A percentile compares a stretch with the other conserved stretches of the same genome.
Evolutionary conservation across 1,140 invertebrate species (phyloP).

Genomic region (Calephelis nemesis): DNA sequence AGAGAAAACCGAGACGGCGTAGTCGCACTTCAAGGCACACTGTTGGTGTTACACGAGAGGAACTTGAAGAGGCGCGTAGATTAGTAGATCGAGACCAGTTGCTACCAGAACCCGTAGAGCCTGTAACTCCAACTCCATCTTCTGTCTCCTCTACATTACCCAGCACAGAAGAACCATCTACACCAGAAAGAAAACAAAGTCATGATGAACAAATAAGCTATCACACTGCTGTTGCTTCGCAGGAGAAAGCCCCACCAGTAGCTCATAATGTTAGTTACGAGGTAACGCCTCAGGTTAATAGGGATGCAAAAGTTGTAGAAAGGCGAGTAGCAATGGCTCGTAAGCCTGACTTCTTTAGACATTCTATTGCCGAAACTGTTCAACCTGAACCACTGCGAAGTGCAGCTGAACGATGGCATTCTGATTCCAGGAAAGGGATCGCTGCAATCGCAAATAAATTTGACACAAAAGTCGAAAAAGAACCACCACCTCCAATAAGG

Average conservation of each 20-base stretch:
- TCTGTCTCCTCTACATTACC: conserved; percentile 30
- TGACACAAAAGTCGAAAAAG: conserved; percentile 48
- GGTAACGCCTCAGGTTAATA: conserved; percentile 41
- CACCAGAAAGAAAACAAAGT: conserved; percentile 54
- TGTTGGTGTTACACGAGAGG: conserved; percentile 89
- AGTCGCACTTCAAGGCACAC: conserved; percentile 85
- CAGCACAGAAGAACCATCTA: conserved; percentile 39
- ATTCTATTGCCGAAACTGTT: conserved; percentile 53
- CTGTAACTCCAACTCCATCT: conserved; percentile 30
- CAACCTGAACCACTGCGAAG: conserved; percentile 33
- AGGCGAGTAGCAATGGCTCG: conserved; percentile 41
- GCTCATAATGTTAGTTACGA: conserved; percentile 57
- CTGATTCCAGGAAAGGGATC: conserved; percentile 57
- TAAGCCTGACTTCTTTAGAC: conserved; percentile 60
- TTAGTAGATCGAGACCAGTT: conserved; percentile 84
- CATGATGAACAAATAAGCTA: conserved; percentile 52
- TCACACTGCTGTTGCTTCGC: conserved; percentile 51
- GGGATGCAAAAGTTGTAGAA: conserved; percentile 46
- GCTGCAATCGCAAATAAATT: conserved; percentile 68
- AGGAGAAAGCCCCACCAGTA: conserved; percentile 49
- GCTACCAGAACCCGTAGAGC: conserved; percentile 32
- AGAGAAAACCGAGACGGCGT: conserved; percentile 54
- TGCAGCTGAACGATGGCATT: conserved; percentile 43
- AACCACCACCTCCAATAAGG: conserved; percentile 48
- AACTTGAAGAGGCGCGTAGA: conserved; percentile 86